A percentile compares a stretch with the other conserved stretches of the same genome.
phyloP scores from a whole-genome alignment of 2,888 invertebrate genomes.

The Pterostichus niger region DNA sequence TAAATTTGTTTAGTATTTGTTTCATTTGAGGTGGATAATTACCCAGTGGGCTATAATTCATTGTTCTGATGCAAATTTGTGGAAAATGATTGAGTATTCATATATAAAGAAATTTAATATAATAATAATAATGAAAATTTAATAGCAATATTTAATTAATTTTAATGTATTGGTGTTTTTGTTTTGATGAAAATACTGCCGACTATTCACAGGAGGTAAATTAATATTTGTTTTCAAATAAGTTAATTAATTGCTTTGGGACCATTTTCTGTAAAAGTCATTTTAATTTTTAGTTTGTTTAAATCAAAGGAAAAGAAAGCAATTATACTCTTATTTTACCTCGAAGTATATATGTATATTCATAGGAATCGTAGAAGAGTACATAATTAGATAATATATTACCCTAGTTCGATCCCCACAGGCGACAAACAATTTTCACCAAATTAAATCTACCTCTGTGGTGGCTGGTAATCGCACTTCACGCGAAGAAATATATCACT shows the following conservation, averaged over 20 bases:
- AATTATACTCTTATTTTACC: not conserved
- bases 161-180: constrained; percentile 10
- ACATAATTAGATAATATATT: constrained; percentile 69
- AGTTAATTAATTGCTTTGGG: constrained; percentile 1
- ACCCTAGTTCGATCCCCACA: too few relatives aligned
- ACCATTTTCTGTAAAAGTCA: not conserved
- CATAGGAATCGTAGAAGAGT: constrained; percentile 19
- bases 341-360: too few relatives aligned
- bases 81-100: too few relatives aligned
- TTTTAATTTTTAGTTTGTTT: not conserved
- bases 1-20: not conserved
- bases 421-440: too few relatives aligned
- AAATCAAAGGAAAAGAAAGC: not conserved
- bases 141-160: not conserved
- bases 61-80: too few relatives aligned
- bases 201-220: not conserved
- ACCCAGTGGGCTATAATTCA: too few relatives aligned
- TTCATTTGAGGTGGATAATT: not conserved
- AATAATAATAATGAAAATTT: not conserved
- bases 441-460: too few relatives aligned
- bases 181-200: not conserved
- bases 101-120: too few relatives aligned
- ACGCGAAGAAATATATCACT: too few relatives aligned
- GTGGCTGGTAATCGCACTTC: too few relatives aligned
- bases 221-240: not conserved